Evolutionary conservation across 2,797 vertebrate species (phyloP).

Genomic region (Semaprochilodus insignis): DNA sequence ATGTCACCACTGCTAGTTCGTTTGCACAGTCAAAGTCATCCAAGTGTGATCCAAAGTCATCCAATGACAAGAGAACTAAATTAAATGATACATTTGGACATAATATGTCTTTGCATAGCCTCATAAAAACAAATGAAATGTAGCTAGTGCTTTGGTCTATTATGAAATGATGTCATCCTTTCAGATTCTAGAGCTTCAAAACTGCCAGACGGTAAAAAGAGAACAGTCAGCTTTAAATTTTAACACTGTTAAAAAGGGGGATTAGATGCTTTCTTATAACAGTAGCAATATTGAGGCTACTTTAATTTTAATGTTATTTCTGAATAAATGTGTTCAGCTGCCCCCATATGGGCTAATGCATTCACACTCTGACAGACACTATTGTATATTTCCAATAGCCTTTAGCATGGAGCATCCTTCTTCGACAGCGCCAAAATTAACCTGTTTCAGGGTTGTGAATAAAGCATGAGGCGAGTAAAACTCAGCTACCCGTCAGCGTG

Average conservation of each 20-base stretch:
- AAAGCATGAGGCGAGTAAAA: constrained; percentile 56
- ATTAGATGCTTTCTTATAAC: neutral
- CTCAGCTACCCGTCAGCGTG: constrained; percentile 12
- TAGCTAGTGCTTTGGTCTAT: neutral
- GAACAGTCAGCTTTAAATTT: neutral
- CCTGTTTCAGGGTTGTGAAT: constrained; percentile 54
- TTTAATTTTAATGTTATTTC: constrained; percentile 39
- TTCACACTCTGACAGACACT: constrained; percentile 34
- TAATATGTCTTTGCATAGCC: neutral
- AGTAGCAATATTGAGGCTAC: constrained; percentile 23
- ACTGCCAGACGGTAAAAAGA: neutral
- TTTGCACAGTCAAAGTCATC: neutral
- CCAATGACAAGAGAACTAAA: neutral
- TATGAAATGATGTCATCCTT: neutral
- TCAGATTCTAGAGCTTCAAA: neutral
- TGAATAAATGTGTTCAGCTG: constrained; percentile 21
- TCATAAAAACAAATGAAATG: neutral
- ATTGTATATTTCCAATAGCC: constrained; percentile 42
- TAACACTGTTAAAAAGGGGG: neutral
- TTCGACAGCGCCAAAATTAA: constrained; percentile 39
- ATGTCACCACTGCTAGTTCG: neutral
- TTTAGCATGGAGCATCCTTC: constrained; percentile 40
- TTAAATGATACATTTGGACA: neutral
- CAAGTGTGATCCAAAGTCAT: too few relatives aligned
- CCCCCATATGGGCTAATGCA: constrained; percentile 5